Conservation (phyloP, 2,888 invertebrate species). For the Saturnia pavonia region DNA sequence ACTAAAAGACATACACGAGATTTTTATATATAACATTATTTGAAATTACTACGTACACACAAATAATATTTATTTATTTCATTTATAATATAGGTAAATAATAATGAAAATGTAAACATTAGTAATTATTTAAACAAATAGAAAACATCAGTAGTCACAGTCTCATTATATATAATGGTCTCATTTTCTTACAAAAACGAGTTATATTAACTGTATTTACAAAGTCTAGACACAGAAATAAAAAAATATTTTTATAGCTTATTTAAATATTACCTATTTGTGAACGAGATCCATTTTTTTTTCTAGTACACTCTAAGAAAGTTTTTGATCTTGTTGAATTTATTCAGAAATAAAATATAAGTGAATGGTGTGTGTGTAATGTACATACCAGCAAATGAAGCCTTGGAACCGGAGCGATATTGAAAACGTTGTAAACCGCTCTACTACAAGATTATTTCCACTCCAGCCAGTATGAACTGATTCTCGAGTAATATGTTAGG, state of each 20-base stretch:
- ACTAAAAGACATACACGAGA: too few species aligned
- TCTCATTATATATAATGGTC: not conserved
- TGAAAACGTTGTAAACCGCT: constrained; percentile 67
- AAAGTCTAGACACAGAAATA: not conserved
- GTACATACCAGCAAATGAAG: not conserved
- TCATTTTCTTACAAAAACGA: not conserved
- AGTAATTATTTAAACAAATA: not conserved
- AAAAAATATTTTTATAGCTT: not conserved
- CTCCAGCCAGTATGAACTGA: constrained; percentile 52
- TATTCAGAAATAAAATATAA: not conserved
- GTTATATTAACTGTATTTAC: not conserved
- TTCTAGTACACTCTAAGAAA: not conserved
- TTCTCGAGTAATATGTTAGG: constrained; percentile 29
- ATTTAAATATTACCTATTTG: constrained; percentile 1
- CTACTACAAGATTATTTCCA: constrained; percentile 57
- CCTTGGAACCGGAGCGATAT: constrained; percentile 46
- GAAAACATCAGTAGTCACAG: constrained; percentile 1
- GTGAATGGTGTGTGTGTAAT: not conserved
- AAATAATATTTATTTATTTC: too few species aligned
- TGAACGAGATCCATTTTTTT: not conserved
- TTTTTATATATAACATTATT: too few species aligned
- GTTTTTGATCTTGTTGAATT: not conserved
- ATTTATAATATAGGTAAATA: not conserved
- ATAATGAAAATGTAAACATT: not conserved
- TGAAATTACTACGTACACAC: too few species aligned